Evolutionary conservation across 2,113 vertebrate genomes (phyloP).

Genomic region (Nipponia nippon): DNA sequence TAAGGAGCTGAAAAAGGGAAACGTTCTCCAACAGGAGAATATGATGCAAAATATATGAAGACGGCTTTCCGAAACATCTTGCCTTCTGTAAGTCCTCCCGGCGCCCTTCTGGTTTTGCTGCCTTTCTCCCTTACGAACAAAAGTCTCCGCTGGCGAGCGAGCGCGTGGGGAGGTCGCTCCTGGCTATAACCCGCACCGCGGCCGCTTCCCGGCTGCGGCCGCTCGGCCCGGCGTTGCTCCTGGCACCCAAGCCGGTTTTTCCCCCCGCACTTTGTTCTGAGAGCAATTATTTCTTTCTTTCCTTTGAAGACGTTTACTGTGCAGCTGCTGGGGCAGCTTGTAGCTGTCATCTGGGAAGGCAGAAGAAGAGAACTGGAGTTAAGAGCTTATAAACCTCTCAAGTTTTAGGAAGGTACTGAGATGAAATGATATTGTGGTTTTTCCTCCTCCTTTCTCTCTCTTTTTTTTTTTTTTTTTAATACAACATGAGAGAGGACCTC

Average conservation of each 20-base stretch:
- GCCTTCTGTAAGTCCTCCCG: background rate
- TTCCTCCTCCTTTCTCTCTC: background rate
- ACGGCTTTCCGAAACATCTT: background rate
- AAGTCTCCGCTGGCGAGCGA: accelerated
- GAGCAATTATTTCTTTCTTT: slow-evolving; percentile 38
- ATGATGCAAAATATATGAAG: background rate
- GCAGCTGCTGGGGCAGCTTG: slow-evolving; percentile 58
- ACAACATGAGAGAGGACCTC: background rate
- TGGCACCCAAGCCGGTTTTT: background rate
- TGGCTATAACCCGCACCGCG: background rate
- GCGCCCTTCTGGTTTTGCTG: background rate
- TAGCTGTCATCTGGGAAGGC: slow-evolving; percentile 14
- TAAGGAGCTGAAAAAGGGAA: background rate
- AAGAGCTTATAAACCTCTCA: slow-evolving; percentile 25
- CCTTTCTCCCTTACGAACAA: background rate
- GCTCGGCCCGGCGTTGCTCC: background rate
- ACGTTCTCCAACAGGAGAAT: background rate
- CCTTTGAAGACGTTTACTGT: background rate
- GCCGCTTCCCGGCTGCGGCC: background rate
- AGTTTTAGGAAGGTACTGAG: slow-evolving; percentile 35
- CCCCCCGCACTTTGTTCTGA: slow-evolving; percentile 3
- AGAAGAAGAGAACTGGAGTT: background rate
- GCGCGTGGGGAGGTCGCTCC: background rate
- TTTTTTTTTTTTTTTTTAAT: background rate
- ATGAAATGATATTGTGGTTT: background rate